Evolutionary conservation across 2,113 vertebrate species (phyloP).

Genomic region (Antigone vipio): DNA sequence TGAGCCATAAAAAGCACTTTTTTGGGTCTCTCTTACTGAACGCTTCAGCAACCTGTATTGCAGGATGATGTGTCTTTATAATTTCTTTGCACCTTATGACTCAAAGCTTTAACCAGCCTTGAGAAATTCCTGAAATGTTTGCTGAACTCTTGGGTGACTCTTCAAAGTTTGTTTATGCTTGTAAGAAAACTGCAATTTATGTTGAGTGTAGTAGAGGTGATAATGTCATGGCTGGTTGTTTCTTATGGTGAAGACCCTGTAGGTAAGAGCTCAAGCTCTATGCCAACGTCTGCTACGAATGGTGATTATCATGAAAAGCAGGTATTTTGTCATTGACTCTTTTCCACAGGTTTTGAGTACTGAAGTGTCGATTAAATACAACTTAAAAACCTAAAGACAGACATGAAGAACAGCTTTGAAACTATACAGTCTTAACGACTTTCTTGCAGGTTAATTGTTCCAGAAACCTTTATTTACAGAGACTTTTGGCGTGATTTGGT

Average conservation of each 20-base stretch:
- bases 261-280: background rate
- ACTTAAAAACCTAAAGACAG: background rate
- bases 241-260: background rate
- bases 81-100: background rate
- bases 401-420: background rate
- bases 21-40: background rate
- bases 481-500: background rate
- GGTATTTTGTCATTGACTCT: background rate
- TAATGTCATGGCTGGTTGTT: background rate
- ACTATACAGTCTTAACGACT: background rate
- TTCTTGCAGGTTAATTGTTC: background rate
- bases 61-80: background rate
- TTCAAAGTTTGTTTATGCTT: background rate
- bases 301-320: background rate
- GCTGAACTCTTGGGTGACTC: background rate
- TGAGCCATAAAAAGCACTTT: background rate
- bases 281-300: background rate
- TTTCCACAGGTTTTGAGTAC: background rate
- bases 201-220: background rate
- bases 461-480: background rate
- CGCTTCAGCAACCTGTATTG: background rate
- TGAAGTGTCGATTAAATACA: background rate
- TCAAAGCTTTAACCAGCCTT: background rate
- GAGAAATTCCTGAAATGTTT: background rate
- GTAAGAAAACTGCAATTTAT: background rate